Evolutionary conservation across 2,888 invertebrate genomes (phyloP), one percentile per base, ranked within the genome.

Genomic region (Idaea aversata): DNA sequence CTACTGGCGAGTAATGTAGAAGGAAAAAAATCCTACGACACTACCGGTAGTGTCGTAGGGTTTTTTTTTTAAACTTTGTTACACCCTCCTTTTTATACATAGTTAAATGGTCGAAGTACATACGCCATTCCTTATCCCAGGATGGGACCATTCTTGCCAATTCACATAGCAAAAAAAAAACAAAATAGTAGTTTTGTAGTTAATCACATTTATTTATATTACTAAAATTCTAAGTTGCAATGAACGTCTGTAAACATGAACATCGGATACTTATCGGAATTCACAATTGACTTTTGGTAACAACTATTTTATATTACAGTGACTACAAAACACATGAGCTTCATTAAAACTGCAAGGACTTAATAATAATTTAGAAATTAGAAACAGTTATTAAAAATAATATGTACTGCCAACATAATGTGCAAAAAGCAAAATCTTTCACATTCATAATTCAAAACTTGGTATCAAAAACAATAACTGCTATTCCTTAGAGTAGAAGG

Each of bases 211-310:
- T 91, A 90, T 85, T 90, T 47, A 47, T 47, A 47, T 47, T 47
- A 86, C 77, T 86, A 88, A 88, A 88, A 88, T 85, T 77, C 87
- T 89, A 88, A 82, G 82, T 87, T 88, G 85, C 82, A 87, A 84
- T 85, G 86, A 88, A 88, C 87, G 86, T 87, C 85, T 82, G 79
- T 79, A 78, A 79, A 81, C 77, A 77, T 79, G 78, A 84, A 84
- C 75, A 78, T 72, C 77, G 76, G 75, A 79, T 72, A 80, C 77
- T 82, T 78, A 74, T 75, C 68, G 73, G 75, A 74, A 73, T 69
- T 68, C 80, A 82, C 81, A 88, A 88, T 87, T 88, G 86, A 90
- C 87, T 87, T 88, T 87, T 87, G 88, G 90, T 90, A 91, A 90
- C 88, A 88, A 76, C 75, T 25, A 25, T 16, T 77, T 73, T 69